Evolutionary conservation across 2,797 vertebrate species (phyloP), one percentile per base, ranked within the genome.

Genomic region (Hybognathus amarus): DNA sequence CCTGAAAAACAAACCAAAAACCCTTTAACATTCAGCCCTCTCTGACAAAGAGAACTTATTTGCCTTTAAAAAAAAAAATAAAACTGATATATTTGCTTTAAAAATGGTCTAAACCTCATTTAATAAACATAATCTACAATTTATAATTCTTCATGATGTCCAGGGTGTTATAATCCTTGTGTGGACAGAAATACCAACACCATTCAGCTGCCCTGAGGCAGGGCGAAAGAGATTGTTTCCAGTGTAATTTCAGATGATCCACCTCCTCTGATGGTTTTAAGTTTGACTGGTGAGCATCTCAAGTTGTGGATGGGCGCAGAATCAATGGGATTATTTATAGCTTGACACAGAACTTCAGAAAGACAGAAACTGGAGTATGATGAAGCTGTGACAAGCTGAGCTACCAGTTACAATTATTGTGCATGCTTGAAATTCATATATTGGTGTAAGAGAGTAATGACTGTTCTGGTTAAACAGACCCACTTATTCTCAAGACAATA

Each of bases 241-340:
- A 52, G 33, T 67, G 70, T 82, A 64, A 82, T 73, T 73, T 82
- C 59, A 82, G 59, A 82, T 54, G 80, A 20, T 45, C 45, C 8
- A 71, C 68, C 80, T 33, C 71, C 59, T 74, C 45, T 74, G 30
- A 64, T 27, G 70, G 59, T 74, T 76, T 52, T 54, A 54, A 24
- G 13, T 76, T 82, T 67, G 33, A 54, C 12, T 66, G 56, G 45
- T 67, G 59, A 54, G 33, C 33, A 64, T 40, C 61, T 66, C 61
- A 75, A 75, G n/a, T 75, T 75, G 42, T 82, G 47, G 33, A 56
- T 56, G 80, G 70, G 30, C 20, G 10, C 38, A 61, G 27, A 63
- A 61, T 36, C 27, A 63, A 36, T 73, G 68, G 68, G 54, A 17
- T 71, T 45, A 69, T 80, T 70, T 59, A 71, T 70, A 79, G 36